Conservation (phyloP, 2,888 invertebrate species). For the Amblyjoppa fuscipennis region DNA sequence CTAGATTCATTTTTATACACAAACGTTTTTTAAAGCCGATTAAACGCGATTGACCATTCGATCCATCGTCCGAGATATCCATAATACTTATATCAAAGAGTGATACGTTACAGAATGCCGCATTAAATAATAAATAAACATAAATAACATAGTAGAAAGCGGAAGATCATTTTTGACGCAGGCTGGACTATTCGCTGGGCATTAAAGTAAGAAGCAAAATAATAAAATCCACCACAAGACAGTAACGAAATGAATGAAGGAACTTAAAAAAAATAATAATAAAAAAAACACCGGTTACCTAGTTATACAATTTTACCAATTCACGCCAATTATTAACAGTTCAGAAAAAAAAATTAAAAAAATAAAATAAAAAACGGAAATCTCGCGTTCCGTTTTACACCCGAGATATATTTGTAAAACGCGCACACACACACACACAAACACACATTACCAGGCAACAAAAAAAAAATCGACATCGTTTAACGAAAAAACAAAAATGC, state of each 20-base stretch:
- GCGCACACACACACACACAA: slow-evolving; percentile 46
- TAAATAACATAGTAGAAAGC: slow-evolving; percentile 58
- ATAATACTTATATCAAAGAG: slow-evolving; percentile 78
- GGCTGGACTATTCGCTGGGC: slow-evolving; percentile 84
- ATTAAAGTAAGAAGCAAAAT: slow-evolving; percentile 76
- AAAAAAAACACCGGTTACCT: slow-evolving; percentile 80
- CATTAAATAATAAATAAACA: slow-evolving; percentile 78
- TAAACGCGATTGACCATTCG: slow-evolving; percentile 68
- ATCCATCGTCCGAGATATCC: slow-evolving; percentile 76
- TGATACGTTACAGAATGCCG: slow-evolving; percentile 80
- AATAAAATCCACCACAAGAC: slow-evolving; percentile 34
- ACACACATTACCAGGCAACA: slow-evolving; percentile 50
- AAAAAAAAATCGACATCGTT: slow-evolving; percentile 43
- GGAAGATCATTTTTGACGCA: slow-evolving; percentile 77
- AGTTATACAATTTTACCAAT: slow-evolving; percentile 74
- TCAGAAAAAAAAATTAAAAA: slow-evolving; percentile 37
- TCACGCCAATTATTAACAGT: slow-evolving; percentile 52
- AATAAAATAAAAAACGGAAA: slow-evolving; percentile 63
- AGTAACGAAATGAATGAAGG: slow-evolving; percentile 19
- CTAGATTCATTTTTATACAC: slow-evolving; percentile 51
- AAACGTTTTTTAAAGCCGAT: slow-evolving; percentile 26
- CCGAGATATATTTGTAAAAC: slow-evolving; percentile 54
- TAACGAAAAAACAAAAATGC: slow-evolving; percentile 55
- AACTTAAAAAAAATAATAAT: neutral
- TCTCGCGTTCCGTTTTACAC: slow-evolving; percentile 45